phyloP scores from a whole-genome alignment of 2,797 vertebrate genomes.

The Buphagus erythrorhynchus region DNA sequence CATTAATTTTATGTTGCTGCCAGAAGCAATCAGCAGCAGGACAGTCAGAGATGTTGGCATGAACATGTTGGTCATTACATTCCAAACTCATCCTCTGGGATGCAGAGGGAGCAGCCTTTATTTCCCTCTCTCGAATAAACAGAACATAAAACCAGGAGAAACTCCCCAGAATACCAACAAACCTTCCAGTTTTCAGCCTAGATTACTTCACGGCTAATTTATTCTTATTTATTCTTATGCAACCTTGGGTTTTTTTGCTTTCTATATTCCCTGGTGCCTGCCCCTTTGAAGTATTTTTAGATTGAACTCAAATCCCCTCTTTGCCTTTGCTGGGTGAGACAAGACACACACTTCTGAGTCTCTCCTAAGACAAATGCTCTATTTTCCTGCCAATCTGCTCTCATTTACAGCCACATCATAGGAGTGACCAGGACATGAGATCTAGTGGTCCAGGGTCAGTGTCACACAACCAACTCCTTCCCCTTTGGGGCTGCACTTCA shows the following conservation, averaged over 20 bases:
- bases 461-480: background rate
- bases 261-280: conserved; percentile 35
- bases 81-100: background rate
- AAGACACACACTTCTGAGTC: background rate
- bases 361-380: background rate
- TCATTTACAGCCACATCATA: background rate
- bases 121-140: background rate
- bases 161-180: conserved; percentile 6
- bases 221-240: conserved; percentile 59
- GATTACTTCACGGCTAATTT: conserved; percentile 49
- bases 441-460: background rate
- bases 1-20: background rate
- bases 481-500: background rate
- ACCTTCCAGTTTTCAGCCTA: conserved; percentile 15
- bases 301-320: conserved; percentile 42
- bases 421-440: background rate
- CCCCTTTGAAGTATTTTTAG: conserved; percentile 69
- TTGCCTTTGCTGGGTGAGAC: conserved; percentile 13
- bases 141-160: conserved; percentile 1
- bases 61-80: background rate
- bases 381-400: background rate
- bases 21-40: background rate
- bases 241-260: conserved; percentile 40
- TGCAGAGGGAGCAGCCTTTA: background rate
- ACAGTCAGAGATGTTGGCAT: background rate